Conservation (phyloP, 2,888 invertebrate genomes). For the Agonopterix subpropinquella region DNA sequence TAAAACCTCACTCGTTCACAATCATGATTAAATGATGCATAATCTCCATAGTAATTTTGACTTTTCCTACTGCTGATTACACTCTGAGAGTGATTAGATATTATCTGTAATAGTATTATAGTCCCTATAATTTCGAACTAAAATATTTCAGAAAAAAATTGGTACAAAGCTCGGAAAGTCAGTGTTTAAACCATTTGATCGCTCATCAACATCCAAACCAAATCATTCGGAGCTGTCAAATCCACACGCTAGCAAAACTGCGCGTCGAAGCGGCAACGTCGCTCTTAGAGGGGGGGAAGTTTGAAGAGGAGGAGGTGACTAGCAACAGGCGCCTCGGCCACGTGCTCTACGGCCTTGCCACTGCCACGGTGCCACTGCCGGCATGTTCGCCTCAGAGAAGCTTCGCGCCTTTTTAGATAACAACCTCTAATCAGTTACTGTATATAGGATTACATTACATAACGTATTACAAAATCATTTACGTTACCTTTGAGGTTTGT, state of each 20-base stretch:
- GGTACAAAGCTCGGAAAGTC: neutral
- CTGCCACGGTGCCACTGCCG: constrained; percentile 33
- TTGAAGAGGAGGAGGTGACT: constrained; percentile 31
- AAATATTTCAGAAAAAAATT: no score
- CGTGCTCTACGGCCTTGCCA: constrained; percentile 69
- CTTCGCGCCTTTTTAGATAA: constrained; percentile 66
- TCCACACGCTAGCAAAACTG: constrained; percentile 28
- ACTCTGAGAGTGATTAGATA: no score
- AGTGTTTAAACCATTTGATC: neutral
- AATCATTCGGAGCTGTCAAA: constrained; percentile 38
- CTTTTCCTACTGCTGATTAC: no score
- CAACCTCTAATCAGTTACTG: constrained; percentile 40
- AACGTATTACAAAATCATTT: neutral
- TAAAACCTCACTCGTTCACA: no score
- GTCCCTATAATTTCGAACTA: no score
- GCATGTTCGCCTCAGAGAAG: constrained; percentile 22
- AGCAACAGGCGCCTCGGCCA: constrained; percentile 69
- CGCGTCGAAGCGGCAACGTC: constrained; percentile 57
- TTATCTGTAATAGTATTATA: no score
- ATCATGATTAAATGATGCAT: no score
- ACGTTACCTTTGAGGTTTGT: no score
- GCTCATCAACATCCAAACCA: neutral
- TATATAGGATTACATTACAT: constrained; percentile 21
- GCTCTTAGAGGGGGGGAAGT: constrained; percentile 24
- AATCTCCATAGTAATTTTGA: no score